Conservation (phyloP, 2,797 vertebrate genomes). For the Alca torda region DNA sequence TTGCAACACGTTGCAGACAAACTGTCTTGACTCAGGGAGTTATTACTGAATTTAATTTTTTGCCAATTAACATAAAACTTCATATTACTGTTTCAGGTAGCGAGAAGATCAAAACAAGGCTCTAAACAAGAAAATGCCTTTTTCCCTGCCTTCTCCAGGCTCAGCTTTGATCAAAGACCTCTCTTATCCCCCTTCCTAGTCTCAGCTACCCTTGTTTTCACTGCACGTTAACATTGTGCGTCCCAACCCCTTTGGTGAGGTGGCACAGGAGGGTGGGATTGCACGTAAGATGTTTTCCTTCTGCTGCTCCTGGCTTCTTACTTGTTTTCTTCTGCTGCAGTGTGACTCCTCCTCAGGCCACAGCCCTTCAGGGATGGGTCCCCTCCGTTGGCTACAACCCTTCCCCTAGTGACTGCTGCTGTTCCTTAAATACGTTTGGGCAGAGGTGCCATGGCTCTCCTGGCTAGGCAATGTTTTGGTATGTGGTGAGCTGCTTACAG, state of each 20-base stretch:
- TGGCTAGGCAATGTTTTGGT: not conserved
- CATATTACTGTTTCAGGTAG: not conserved
- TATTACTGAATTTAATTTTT: not conserved
- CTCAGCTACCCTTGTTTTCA: not conserved
- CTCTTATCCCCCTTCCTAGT: not conserved
- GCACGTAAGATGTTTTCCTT: not conserved
- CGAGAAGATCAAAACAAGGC: not conserved
- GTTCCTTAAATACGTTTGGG: accelerated
- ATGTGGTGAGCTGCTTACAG: not conserved
- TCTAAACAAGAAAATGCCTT: not conserved
- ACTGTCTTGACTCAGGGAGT: not conserved
- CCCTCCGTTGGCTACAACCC: accelerated
- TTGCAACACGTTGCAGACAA: not conserved
- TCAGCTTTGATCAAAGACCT: not conserved
- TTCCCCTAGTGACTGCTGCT: not conserved
- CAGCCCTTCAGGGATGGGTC: not conserved
- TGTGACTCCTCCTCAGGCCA: accelerated
- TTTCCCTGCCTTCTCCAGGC: not conserved
- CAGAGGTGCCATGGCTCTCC: not conserved
- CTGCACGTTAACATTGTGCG: no score
- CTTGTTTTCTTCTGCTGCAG: not conserved
- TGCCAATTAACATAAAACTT: not conserved
- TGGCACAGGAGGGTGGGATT: not conserved
- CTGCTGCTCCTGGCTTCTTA: not conserved
- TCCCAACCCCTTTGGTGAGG: not conserved